Conservation (phyloP, 1,140 invertebrate genomes). For the Helicoverpa armigera region DNA sequence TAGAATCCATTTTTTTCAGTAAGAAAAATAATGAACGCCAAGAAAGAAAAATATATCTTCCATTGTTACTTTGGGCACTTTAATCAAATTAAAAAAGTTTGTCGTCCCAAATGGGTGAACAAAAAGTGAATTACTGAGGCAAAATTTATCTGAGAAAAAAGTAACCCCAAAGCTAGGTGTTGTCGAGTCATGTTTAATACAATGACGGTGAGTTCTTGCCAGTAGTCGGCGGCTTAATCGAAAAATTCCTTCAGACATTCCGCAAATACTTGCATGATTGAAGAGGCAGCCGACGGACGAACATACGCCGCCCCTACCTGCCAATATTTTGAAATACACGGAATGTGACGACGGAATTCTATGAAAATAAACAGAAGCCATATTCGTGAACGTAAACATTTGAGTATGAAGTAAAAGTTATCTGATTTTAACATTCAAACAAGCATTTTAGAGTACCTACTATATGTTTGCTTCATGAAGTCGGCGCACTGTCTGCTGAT, state of each 20-base stretch:
- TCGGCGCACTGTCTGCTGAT: slow-evolving; percentile 1
- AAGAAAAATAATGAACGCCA: background rate
- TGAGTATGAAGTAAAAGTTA: no score
- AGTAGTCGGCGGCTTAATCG: slow-evolving; percentile 55
- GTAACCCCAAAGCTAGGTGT: slow-evolving; percentile 38
- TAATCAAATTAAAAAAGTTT: slow-evolving; percentile 56
- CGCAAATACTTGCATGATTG: slow-evolving; percentile 61
- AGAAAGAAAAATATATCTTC: slow-evolving; percentile 27
- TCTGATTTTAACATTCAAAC: no score
- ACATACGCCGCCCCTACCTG: slow-evolving; percentile 46
- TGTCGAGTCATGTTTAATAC: slow-evolving; percentile 57
- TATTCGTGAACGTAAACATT: background rate
- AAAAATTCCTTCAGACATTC: slow-evolving; percentile 62
- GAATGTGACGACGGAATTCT: slow-evolving; percentile 31
- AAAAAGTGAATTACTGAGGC: slow-evolving; percentile 54
- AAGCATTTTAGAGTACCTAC: background rate
- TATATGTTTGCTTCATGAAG: background rate
- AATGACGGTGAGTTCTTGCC: slow-evolving; percentile 52
- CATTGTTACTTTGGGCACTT: slow-evolving; percentile 46
- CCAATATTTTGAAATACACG: slow-evolving; percentile 40
- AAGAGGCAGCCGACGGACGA: slow-evolving; percentile 47
- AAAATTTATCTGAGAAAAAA: slow-evolving; percentile 40
- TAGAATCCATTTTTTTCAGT: slow-evolving; percentile 5
- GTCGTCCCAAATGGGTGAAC: slow-evolving; percentile 10
- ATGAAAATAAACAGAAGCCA: slow-evolving; percentile 30